A percentile compares a stretch with the other conserved stretches of the same genome.
These are phyloP conservation scores for Dromas ardeola DNA, from an alignment of 2,113 vertebrate genomes.

Conservation along the genomic window DNA sequence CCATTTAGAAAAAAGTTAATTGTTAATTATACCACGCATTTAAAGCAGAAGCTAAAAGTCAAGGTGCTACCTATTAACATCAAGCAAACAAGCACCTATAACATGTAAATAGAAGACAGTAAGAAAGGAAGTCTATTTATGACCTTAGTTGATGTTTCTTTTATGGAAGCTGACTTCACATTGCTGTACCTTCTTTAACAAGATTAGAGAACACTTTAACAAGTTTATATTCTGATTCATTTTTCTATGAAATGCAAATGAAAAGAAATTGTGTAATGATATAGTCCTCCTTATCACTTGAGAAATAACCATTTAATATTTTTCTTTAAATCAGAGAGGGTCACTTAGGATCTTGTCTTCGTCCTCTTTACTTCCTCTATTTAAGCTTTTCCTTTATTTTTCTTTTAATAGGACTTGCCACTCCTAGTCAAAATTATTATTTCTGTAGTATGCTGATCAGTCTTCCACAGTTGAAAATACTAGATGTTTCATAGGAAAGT, in stretches of 20 bases:
- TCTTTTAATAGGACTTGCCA: neutral
- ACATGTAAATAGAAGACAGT: neutral
- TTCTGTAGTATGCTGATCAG: neutral
- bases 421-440: neutral
- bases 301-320: neutral
- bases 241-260: constrained; percentile 8
- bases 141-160: neutral
- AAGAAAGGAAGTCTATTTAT: neutral
- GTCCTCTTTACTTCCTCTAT: neutral
- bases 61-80: neutral
- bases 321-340: neutral
- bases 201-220: neutral
- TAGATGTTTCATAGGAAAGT: neutral
- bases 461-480: neutral
- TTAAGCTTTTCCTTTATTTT: neutral
- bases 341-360: neutral
- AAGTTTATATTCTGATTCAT: neutral
- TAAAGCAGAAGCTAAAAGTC: neutral
- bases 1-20: neutral
- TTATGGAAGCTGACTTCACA: constrained; percentile 4
- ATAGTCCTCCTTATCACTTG: neutral
- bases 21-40: neutral
- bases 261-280: neutral
- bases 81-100: neutral
- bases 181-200: neutral